phyloP scores from a whole-genome alignment of 2,113 vertebrate genomes.

The Hippoglossus stenolepis region DNA sequence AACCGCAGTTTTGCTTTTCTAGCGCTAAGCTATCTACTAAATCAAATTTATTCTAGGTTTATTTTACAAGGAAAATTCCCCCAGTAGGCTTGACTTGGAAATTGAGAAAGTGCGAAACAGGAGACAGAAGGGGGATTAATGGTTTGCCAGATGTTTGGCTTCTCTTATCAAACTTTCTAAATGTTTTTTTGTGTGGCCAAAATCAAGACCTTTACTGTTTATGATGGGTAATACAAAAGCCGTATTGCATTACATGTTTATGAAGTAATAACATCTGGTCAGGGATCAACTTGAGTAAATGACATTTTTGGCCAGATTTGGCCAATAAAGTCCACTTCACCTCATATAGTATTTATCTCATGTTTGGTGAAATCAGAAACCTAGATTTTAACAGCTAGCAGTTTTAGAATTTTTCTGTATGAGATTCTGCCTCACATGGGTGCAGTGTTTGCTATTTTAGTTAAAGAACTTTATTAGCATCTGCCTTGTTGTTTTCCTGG shows the following conservation, averaged over 20 bases:
- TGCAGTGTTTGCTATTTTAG: too few species aligned
- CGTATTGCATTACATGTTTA: background rate
- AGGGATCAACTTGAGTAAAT: background rate
- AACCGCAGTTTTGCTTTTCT: constrained; percentile 12
- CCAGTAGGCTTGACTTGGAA: background rate
- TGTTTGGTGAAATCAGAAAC: too few species aligned
- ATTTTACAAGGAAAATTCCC: constrained; percentile 14
- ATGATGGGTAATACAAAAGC: background rate
- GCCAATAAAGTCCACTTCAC: too few species aligned
- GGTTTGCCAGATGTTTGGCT: constrained; percentile 19
- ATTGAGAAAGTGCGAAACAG: constrained; percentile 22
- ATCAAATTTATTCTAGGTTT: constrained; percentile 33
- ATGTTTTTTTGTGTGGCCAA: background rate
- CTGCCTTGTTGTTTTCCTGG: background rate
- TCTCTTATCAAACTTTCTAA: constrained; percentile 3
- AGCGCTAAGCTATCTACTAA: constrained; percentile 4
- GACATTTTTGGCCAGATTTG: background rate
- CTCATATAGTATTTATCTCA: too few species aligned
- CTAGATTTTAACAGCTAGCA: too few species aligned
- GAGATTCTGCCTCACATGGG: too few species aligned
- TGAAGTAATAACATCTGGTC: constrained; percentile 10
- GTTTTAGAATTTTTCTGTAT: background rate
- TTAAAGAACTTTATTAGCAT: background rate
- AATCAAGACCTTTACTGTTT: background rate
- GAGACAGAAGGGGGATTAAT: constrained; percentile 2